A percentile compares a stretch with the other conserved stretches of the same genome.
phyloP scores from a whole-genome alignment of 1,140 invertebrate genomes.

The Drosophila suzukii region DNA sequence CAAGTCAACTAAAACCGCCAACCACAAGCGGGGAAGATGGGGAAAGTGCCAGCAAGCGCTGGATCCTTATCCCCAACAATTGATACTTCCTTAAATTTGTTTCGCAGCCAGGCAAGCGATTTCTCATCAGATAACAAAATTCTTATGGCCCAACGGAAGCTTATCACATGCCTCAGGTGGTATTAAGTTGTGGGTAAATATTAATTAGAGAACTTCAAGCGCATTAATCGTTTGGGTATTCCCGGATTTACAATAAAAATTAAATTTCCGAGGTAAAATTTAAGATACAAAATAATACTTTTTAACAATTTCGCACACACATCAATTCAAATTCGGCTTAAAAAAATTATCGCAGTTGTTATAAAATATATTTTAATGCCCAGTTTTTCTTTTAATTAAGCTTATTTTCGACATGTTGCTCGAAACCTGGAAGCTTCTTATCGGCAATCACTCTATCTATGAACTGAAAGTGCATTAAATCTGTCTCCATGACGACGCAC shows the following conservation, averaged over 20 bases:
- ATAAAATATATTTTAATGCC: too few relatives aligned
- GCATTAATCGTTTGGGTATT: background rate
- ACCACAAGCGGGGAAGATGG: constrained; percentile 18
- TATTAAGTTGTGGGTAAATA: background rate
- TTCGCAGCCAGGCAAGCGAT: constrained; percentile 19
- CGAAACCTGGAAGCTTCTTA: background rate
- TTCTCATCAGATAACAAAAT: constrained; percentile 47
- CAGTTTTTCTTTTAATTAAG: too few relatives aligned
- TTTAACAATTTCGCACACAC: too few relatives aligned
- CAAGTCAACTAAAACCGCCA: constrained; percentile 37
- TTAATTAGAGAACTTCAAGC: constrained; percentile 1
- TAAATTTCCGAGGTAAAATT: background rate
- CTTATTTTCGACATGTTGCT: background rate
- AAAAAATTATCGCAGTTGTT: too few relatives aligned
- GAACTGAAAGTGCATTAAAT: constrained; percentile 41
- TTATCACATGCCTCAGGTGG: constrained; percentile 19
- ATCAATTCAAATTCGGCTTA: too few relatives aligned
- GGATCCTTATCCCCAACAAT: constrained; percentile 35
- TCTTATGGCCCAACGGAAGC: constrained; percentile 30
- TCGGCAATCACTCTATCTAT: background rate
- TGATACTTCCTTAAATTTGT: constrained; percentile 63
- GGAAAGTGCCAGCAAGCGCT: constrained; percentile 5
- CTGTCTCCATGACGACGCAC: constrained; percentile 23
- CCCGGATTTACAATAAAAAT: background rate
- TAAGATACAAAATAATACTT: too few relatives aligned